Evolutionary conservation across 2,888 invertebrate genomes (phyloP).

Genomic region (Dryobota labecula): DNA sequence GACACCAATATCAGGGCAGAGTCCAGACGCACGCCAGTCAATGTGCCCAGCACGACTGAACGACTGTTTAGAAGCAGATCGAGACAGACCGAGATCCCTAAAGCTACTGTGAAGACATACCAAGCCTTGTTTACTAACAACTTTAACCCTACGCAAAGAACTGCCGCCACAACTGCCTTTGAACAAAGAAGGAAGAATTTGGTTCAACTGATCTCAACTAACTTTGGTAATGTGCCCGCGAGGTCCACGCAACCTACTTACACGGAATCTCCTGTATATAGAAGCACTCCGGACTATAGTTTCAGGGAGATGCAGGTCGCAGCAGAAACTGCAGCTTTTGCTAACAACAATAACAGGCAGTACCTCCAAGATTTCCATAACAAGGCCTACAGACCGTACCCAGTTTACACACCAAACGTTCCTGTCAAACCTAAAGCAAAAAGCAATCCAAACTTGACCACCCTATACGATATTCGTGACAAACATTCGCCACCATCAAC

Average conservation of each 20-base stretch:
- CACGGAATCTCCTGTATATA: constrained; percentile 80
- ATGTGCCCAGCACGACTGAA: constrained; percentile 84
- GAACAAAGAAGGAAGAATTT: constrained; percentile 84
- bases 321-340: constrained; percentile 95
- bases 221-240: constrained; percentile 77
- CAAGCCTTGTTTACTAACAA: constrained; percentile 80
- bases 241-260: constrained; percentile 80
- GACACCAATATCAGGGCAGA: constrained; percentile 81
- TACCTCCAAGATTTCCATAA: constrained; percentile 83
- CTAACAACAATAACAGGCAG: constrained; percentile 88
- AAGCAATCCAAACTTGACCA: constrained; percentile 83
- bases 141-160: constrained; percentile 81
- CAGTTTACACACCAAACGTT: constrained; percentile 84
- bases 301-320: constrained; percentile 92
- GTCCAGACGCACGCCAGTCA: constrained; percentile 78
- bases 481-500: constrained; percentile 70
- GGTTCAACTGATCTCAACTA: constrained; percentile 85
- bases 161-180: constrained; percentile 80
- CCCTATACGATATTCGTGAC: constrained; percentile 85
- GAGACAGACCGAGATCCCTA: constrained; percentile 78
- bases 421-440: constrained; percentile 76
- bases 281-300: constrained; percentile 83
- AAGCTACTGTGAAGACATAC: constrained; percentile 82
- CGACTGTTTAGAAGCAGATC: constrained; percentile 81
- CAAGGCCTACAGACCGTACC: constrained; percentile 85